Percentiles rank a stretch among this genome's conserved stretches.
Conservation (phyloP, 2,888 invertebrate species). For the Eupithecia pulchellata region DNA sequence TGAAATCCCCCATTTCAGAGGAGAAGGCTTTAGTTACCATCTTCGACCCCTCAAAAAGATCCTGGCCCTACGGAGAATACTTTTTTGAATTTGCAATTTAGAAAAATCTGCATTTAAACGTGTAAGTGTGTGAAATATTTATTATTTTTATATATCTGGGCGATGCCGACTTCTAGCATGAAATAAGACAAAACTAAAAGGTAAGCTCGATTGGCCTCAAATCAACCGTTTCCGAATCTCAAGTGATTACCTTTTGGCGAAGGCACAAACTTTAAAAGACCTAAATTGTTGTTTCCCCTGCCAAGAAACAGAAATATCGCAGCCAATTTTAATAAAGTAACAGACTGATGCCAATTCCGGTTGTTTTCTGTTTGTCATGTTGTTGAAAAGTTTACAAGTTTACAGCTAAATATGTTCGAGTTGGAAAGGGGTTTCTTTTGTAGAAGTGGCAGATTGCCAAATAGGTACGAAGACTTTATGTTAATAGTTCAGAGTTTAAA, state of each 20-base stretch:
- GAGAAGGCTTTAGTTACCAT: too few relatives aligned
- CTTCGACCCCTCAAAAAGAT: too few relatives aligned
- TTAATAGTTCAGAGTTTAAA: too few relatives aligned
- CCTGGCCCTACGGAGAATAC: too few relatives aligned
- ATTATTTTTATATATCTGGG: too few relatives aligned
- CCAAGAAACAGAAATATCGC: conserved; percentile 8
- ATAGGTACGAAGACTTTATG: background rate
- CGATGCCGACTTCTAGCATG: too few relatives aligned
- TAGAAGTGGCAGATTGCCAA: background rate
- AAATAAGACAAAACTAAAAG: background rate
- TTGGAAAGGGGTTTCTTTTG: background rate
- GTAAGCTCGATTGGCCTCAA: background rate
- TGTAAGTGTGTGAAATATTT: too few relatives aligned
- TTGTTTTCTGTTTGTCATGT: background rate
- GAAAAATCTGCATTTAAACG: too few relatives aligned
- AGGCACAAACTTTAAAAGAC: background rate
- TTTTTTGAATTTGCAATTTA: too few relatives aligned
- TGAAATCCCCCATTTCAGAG: too few relatives aligned
- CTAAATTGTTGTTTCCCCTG: background rate
- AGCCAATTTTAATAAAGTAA: background rate
- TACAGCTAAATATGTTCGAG: background rate
- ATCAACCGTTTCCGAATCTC: background rate
- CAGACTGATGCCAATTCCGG: background rate
- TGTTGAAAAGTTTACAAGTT: background rate
- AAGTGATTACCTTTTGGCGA: conserved; percentile 1